These are phyloP conservation scores for Corythaeola cristata DNA, from an alignment of 2,113 vertebrate species.

Conservation along the genomic window DNA sequence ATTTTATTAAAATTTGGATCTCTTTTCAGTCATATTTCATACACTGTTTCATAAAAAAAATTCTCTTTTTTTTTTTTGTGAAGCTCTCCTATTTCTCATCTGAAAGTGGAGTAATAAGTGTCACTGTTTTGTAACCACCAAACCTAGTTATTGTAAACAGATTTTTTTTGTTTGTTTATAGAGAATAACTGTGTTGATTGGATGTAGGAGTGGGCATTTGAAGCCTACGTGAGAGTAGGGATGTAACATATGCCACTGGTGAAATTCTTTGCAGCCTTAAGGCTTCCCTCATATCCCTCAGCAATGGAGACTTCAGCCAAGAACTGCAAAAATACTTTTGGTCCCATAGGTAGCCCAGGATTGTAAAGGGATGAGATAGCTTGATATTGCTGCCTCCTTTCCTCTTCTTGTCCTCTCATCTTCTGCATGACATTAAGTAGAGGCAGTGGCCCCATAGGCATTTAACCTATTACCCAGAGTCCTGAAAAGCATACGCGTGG, in stretches of 20 bases:
- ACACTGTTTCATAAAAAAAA: not conserved
- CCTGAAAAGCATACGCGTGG: not conserved
- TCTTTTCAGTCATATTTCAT: not conserved
- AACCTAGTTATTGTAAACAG: not conserved
- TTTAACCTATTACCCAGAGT: not conserved
- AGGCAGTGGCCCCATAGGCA: not conserved
- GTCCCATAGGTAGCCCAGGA: not conserved
- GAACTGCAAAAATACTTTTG: not conserved
- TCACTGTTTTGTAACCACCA: not conserved
- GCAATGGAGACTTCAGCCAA: not conserved
- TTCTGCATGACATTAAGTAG: not conserved
- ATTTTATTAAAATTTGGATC: not conserved
- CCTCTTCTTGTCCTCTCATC: not conserved
- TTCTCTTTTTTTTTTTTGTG: rapidly evolving
- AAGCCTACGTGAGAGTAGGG: not conserved
- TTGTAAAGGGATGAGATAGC: not conserved
- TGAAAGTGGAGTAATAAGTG: not conserved
- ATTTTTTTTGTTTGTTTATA: not conserved
- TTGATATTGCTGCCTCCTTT: not conserved
- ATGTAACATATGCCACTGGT: too few species aligned
- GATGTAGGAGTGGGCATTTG: not conserved
- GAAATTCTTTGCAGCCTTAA: not conserved
- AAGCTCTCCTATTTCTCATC: not conserved
- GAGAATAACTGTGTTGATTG: not conserved
- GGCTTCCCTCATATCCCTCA: not conserved